Evolutionary conservation across 2,888 invertebrate genomes (phyloP).

Genomic region (Fissipunctia ypsillon): DNA sequence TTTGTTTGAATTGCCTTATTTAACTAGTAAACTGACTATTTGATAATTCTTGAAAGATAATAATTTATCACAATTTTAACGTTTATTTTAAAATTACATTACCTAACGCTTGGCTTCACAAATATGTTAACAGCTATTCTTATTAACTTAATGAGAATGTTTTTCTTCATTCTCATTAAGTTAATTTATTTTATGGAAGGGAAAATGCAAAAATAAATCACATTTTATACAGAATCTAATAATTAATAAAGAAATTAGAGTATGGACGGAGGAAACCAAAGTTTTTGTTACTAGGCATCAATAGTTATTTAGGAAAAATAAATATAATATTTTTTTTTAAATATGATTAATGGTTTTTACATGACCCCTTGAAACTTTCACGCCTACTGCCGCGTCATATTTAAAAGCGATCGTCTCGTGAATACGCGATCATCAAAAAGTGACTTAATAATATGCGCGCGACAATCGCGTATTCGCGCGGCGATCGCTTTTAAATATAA

Average conservation of each 20-base stretch:
- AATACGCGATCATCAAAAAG: too few species aligned
- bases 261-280: slow-evolving; percentile 29
- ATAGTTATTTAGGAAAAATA: slow-evolving; percentile 11
- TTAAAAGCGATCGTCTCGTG: too few species aligned
- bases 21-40: not conserved
- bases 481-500: too few species aligned
- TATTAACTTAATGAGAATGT: too few species aligned
- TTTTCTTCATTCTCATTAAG: not conserved
- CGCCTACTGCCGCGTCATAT: too few species aligned
- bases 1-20: slow-evolving; percentile 19
- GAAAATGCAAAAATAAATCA: not conserved
- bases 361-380: not conserved
- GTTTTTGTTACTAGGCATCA: slow-evolving; percentile 30
- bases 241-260: not conserved
- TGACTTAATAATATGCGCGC: too few species aligned
- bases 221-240: not conserved
- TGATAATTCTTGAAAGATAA: not conserved
- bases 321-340: not conserved
- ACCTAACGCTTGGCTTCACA: not conserved
- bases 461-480: too few species aligned
- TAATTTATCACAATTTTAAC: not conserved
- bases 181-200: slow-evolving; percentile 9
- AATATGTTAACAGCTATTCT: slow-evolving; percentile 18
- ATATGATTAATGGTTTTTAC: not conserved
- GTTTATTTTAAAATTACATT: not conserved